Base-by-base conservation (phyloP, 2,113 vertebrate genomes). In the Oncorhynchus clarkii region DNA sequence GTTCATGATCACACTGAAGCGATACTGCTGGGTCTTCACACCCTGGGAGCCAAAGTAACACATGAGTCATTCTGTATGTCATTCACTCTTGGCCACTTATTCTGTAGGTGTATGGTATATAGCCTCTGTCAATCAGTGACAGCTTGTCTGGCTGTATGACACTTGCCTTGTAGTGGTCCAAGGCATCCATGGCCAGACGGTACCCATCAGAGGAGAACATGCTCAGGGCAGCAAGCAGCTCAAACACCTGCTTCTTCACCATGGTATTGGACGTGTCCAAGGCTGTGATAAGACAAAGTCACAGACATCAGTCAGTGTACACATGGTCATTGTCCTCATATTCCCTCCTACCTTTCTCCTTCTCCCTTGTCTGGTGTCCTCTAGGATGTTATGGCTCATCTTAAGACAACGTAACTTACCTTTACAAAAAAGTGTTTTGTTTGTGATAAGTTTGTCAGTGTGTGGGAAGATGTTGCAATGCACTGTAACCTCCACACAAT, bases 231-330 rank as follows among this genome's bases (percentile, higher is more conserved):
- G 98, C 96, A 62, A 99, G 91, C 26, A 99, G 94, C 83, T 99
- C 98, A 88, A 97, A 99, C 78, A 99, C 96, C 86, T 99, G 98
- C 89, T 96, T 99, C 92, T 99, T 99, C 81, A 99, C 98, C 96
- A 98, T 98, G 62, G 94, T 94, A 67, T 99, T 99, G 54, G 97
- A 96, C 0, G 98, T 99, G 85, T 99, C 97, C 90, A 99, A 89
- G 26, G 97, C 98, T 99, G 91, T 2, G 78, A 72, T 80, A 72
- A 29, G 73, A 72, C 71, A 84, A 20, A 67, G 74, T 29, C 51
- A 84, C 29, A 84, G 14, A 31, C 72, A 76, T 84, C 24, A 78
- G 49, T 16, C 8, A 45, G 9, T 45, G 39, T 45, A 45, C 39
- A 45, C 39, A 45, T 45, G 8, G 39, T 45, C 12, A 54, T 54